These are phyloP conservation scores for Podargus strigoides DNA, from an alignment of 2,797 vertebrate genomes.

Conservation along the genomic window DNA sequence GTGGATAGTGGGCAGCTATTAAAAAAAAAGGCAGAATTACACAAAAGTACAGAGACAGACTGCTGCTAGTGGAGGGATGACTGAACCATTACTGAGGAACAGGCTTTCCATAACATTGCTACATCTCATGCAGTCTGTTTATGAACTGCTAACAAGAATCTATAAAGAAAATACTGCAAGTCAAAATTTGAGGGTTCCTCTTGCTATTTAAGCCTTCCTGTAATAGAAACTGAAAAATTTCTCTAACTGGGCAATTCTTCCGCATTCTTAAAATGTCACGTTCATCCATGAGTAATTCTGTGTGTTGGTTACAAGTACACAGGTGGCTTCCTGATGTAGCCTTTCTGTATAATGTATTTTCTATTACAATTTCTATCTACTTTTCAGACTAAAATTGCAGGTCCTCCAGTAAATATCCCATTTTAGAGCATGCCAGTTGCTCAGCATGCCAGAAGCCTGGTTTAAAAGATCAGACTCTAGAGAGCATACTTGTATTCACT, in stretches of 20 bases:
- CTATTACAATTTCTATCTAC: not conserved
- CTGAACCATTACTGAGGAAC: not conserved
- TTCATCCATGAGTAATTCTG: not conserved
- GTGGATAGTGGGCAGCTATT: not conserved
- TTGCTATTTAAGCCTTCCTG: not conserved
- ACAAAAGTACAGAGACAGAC: not conserved
- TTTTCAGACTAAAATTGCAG: not conserved
- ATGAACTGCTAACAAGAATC: not conserved
- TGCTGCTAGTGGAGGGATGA: not conserved
- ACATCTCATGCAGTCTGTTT: not conserved
- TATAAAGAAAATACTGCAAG: not conserved
- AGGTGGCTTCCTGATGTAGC: not conserved
- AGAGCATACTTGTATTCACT: not conserved
- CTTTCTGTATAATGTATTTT: not conserved
- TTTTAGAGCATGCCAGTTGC: not conserved
- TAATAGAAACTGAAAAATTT: not conserved
- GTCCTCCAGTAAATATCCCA: not conserved
- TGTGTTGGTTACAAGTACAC: not conserved
- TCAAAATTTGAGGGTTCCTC: not conserved
- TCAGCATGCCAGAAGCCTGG: not conserved
- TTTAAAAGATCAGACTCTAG: not conserved
- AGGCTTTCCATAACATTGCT: not conserved
- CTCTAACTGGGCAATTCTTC: not conserved
- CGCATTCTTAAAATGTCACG: not conserved
- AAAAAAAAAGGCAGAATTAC: not conserved